These are phyloP conservation scores for Armadillidium nasatum DNA, from an alignment of 1,140 invertebrate genomes.

Conservation along the genomic window DNA sequence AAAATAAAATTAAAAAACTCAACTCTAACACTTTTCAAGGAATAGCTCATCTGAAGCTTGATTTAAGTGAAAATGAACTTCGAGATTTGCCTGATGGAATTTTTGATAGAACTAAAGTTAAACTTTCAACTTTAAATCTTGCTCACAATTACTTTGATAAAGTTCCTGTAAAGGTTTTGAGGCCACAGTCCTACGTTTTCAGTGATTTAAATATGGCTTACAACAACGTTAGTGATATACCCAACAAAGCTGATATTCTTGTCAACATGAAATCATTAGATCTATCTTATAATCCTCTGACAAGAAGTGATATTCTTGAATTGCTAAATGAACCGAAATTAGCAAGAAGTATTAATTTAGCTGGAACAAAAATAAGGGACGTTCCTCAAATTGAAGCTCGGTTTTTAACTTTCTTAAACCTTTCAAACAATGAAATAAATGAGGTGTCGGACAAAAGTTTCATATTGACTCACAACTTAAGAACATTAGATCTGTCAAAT, in stretches of 20 bases:
- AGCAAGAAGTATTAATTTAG: conserved; percentile 71
- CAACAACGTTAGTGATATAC: conserved; percentile 71
- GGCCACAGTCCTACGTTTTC: conserved; percentile 75
- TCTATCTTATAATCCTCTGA: conserved; percentile 77
- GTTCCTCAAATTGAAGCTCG: conserved; percentile 71
- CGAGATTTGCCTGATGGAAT: conserved; percentile 72
- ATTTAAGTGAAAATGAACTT: conserved; percentile 69
- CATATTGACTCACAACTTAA: conserved; percentile 69
- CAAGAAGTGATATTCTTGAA: conserved; percentile 64
- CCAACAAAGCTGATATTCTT: conserved; percentile 74
- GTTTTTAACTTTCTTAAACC: conserved; percentile 73
- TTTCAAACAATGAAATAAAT: conserved; percentile 70
- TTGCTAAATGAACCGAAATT: conserved; percentile 84
- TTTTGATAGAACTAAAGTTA: conserved; percentile 71
- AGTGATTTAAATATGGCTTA: conserved; percentile 70
- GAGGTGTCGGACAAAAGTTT: conserved; percentile 63
- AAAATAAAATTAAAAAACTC: conserved; percentile 68
- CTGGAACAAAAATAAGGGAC: conserved; percentile 65
- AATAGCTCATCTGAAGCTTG: conserved; percentile 67
- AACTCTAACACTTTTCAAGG: conserved; percentile 77
- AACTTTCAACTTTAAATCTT: conserved; percentile 75
- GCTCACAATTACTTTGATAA: conserved; percentile 69
- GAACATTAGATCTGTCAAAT: conserved; percentile 68
- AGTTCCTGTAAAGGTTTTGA: conserved; percentile 69
- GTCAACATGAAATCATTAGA: conserved; percentile 82